Conservation (phyloP, 1,140 invertebrate species). For the Drosophila ercepeae region DNA sequence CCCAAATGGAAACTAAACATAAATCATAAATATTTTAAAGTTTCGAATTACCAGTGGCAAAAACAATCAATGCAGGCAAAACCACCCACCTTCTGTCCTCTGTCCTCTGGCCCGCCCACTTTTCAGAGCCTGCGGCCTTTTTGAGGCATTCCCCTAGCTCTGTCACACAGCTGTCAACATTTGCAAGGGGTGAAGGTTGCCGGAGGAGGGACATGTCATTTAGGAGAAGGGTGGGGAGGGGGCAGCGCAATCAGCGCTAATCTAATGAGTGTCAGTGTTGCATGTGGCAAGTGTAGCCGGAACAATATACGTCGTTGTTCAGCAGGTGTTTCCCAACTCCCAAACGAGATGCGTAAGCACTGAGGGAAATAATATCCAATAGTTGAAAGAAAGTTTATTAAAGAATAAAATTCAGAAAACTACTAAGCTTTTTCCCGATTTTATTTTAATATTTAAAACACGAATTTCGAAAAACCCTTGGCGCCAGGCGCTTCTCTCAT, state of each 20-base stretch:
- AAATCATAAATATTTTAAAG: constrained; percentile 82
- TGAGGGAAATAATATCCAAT: not conserved
- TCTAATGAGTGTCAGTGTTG: constrained; percentile 62
- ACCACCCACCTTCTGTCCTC: constrained; percentile 20
- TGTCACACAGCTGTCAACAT: constrained; percentile 59
- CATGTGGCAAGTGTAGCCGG: constrained; percentile 45
- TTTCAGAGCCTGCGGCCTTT: constrained; percentile 19
- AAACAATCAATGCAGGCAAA: constrained; percentile 70
- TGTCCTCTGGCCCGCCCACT: not conserved
- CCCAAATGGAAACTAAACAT: constrained; percentile 47
- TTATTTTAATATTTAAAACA: not conserved
- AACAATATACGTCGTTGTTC: constrained; percentile 19
- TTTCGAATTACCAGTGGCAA: constrained; percentile 81
- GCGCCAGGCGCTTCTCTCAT: not conserved
- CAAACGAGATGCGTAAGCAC: constrained; percentile 24
- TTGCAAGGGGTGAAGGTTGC: constrained; percentile 12
- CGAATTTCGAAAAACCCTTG: not conserved
- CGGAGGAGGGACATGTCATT: not conserved
- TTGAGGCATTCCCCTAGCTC: constrained; percentile 44
- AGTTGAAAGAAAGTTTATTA: not conserved
- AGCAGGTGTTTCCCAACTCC: constrained; percentile 31
- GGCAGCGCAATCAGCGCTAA: constrained; percentile 61
- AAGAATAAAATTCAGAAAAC: not conserved
- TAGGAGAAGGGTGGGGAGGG: not conserved
- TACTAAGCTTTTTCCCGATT: not conserved